Percentiles rank a stretch among this genome's conserved stretches.
Evolutionary conservation across 1,140 invertebrate genomes (phyloP).

Genomic region (Schlechtendalia chinensis): DNA sequence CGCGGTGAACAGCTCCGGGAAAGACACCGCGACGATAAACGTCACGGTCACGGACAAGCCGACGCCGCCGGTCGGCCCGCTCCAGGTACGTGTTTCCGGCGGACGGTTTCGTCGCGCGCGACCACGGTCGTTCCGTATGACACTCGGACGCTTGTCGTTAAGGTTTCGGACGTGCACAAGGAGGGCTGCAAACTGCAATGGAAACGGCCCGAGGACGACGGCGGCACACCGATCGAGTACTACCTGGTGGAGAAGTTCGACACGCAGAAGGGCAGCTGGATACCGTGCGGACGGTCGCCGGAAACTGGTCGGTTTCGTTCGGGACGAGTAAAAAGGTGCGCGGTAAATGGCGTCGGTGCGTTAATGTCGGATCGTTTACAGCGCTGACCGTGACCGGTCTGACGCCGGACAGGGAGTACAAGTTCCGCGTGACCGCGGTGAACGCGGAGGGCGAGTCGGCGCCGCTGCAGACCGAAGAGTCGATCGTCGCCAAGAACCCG

Average conservation of each 20-base stretch:
- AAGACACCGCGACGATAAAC: constrained; percentile 83
- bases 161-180: constrained; percentile 86
- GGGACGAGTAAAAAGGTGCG: no score
- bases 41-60: constrained; percentile 93
- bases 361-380: constrained; percentile 54
- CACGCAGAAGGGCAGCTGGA: constrained; percentile 89
- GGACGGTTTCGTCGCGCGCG: no score
- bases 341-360: not conserved
- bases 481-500: constrained; percentile 94
- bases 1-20: constrained; percentile 80
- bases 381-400: constrained; percentile 80
- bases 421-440: constrained; percentile 92
- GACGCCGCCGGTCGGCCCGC: constrained; percentile 78
- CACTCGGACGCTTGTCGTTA: no score
- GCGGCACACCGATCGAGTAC: constrained; percentile 83
- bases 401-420: constrained; percentile 87
- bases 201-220: constrained; percentile 88
- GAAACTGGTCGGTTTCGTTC: constrained; percentile 65
- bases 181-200: constrained; percentile 92
- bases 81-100: constrained; percentile 63
- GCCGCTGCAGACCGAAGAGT: constrained; percentile 79
- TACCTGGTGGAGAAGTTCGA: constrained; percentile 95
- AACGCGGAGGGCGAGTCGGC: constrained; percentile 96
- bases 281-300: constrained; percentile 79
- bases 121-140: no score